phyloP scores from a whole-genome alignment of 2,888 invertebrate species.

The Scrobipalpa atriplicella region DNA sequence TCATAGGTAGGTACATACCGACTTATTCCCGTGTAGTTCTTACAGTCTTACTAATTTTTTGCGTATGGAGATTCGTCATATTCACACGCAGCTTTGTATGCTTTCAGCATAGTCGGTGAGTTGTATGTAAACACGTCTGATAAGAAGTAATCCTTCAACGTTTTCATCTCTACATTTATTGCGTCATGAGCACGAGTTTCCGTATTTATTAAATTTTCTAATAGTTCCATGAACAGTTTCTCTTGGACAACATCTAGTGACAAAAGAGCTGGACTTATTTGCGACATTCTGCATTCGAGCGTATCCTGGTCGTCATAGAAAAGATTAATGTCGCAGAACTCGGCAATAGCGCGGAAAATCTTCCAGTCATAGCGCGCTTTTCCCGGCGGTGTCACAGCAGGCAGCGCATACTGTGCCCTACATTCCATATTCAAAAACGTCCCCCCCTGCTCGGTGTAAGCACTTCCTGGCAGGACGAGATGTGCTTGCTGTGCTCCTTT shows the following conservation, averaged over 20 bases:
- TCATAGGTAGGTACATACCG: no score
- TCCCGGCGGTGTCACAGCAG: slow-evolving; percentile 95
- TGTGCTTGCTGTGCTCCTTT: slow-evolving; percentile 94
- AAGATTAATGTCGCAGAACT: slow-evolving; percentile 56
- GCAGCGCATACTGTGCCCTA: slow-evolving; percentile 93
- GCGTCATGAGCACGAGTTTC: not conserved
- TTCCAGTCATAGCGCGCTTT: slow-evolving; percentile 98
- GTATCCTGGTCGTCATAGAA: slow-evolving; percentile 56
- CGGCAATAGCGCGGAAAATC: slow-evolving; percentile 85
- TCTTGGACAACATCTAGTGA: slow-evolving; percentile 54
- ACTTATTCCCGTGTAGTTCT: no score
- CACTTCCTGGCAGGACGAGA: slow-evolving; percentile 95
- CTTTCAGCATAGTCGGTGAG: slow-evolving; percentile 67
- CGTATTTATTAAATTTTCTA: not conserved
- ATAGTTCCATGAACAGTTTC: slow-evolving; percentile 51
- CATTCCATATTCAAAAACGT: slow-evolving; percentile 98
- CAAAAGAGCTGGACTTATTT: slow-evolving; percentile 68
- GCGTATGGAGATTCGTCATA: slow-evolving; percentile 21
- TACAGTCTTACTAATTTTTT: slow-evolving; percentile 29
- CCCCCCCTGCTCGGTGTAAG: slow-evolving; percentile 98
- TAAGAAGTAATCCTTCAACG: slow-evolving; percentile 66
- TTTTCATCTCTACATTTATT: slow-evolving; percentile 57
- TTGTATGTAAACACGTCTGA: slow-evolving; percentile 67
- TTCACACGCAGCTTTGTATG: slow-evolving; percentile 54
- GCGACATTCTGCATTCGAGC: slow-evolving; percentile 54